A percentile compares a stretch with the other conserved stretches of the same genome.
Conservation (phyloP, 2,888 invertebrate genomes). For the Melanargia galathea region DNA sequence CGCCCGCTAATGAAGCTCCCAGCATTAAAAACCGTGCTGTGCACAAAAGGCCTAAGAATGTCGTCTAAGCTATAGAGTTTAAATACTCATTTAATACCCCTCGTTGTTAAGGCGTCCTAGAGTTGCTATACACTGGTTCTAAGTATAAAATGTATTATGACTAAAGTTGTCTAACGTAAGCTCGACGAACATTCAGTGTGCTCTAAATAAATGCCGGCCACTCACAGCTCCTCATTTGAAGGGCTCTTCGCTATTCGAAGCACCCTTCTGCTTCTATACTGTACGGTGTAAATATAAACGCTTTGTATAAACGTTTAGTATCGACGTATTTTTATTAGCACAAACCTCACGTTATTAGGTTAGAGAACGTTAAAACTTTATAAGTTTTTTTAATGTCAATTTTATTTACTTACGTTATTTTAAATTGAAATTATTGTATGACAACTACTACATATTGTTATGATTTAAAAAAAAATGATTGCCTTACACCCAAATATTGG, state of each 20-base stretch:
- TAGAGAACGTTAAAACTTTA: not conserved
- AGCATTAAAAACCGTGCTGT: no score
- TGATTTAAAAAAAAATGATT: no score
- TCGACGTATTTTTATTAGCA: conserved; percentile 11
- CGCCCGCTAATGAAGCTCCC: no score
- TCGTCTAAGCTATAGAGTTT: not conserved
- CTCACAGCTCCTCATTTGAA: conserved; percentile 26
- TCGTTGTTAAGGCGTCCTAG: not conserved
- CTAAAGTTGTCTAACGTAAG: conserved; percentile 41
- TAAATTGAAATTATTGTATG: no score
- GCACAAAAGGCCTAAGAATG: no score
- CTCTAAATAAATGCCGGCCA: conserved; percentile 45
- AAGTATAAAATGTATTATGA: conserved; percentile 10
- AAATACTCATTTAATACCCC: not conserved
- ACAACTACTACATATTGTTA: no score
- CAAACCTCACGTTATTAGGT: not conserved
- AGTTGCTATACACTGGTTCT: not conserved
- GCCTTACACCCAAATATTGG: no score
- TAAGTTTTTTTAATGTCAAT: no score
- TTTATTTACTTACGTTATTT: no score
- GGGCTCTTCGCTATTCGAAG: conserved; percentile 45
- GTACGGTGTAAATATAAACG: conserved; percentile 29
- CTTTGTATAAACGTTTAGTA: no score
- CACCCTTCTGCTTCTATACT: conserved; percentile 26
- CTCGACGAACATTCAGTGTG: conserved; percentile 46